phyloP scores from a whole-genome alignment of 2,113 vertebrate species.

The Leuciscus idus region DNA sequence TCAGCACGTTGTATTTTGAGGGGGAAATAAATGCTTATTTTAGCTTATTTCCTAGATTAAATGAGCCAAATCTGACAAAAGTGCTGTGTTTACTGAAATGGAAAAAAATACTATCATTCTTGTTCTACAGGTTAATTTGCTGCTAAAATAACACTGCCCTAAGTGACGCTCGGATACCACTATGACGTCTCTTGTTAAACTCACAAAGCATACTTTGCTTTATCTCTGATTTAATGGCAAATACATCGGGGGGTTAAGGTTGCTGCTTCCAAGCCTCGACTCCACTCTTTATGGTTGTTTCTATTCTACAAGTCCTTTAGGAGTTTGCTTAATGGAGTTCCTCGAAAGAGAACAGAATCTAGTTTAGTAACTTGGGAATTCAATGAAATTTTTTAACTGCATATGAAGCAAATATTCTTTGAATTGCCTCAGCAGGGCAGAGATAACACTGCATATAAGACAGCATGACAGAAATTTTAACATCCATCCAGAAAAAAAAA shows the following conservation, averaged over 20 bases:
- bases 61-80: conserved; percentile 36
- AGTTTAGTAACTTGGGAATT: not conserved
- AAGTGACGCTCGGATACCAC: not conserved
- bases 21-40: conserved; percentile 32
- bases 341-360: not conserved
- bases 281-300: conserved; percentile 10
- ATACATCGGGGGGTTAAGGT: conserved; percentile 9
- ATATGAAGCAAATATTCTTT: not conserved
- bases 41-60: conserved; percentile 21
- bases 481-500: not conserved
- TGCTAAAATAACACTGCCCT: not conserved
- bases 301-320: conserved; percentile 1
- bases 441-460: not conserved
- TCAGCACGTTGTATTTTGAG: conserved; percentile 17
- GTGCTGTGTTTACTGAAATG: conserved; percentile 31
- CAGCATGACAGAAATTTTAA: not conserved
- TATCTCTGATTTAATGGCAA: conserved; percentile 21
- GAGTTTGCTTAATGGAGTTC: conserved; percentile 24
- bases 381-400: conserved; percentile 1
- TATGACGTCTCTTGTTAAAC: not conserved
- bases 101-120: conserved; percentile 16
- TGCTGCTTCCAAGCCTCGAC: not conserved
- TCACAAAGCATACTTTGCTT: not conserved
- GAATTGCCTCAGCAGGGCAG: conserved; percentile 5
- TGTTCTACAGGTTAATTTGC: conserved; percentile 35